These are phyloP conservation scores for Lepus europaeus DNA, from an alignment of 2,113 vertebrate genomes.

Conservation along the genomic window DNA sequence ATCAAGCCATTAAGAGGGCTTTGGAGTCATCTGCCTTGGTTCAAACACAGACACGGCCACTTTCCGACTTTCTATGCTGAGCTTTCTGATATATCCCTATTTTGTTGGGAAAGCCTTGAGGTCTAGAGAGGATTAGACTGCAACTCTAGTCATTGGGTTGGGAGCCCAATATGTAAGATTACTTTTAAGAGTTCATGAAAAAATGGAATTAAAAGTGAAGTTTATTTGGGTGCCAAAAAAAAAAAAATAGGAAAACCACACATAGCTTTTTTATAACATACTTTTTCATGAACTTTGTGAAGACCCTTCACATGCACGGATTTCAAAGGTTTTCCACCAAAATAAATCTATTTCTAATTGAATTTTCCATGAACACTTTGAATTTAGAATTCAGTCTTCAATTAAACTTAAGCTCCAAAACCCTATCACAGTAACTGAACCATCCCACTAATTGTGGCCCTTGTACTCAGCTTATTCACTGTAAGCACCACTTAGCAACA, in stretches of 20 bases:
- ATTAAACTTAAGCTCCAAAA: not conserved
- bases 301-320: no score
- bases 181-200: no score
- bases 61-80: not conserved
- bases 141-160: not conserved
- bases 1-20: not conserved
- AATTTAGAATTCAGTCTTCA: not conserved
- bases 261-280: no score
- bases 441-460: rapidly evolving
- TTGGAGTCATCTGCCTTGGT: not conserved
- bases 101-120: not conserved
- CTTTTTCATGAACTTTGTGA: no score
- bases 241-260: no score
- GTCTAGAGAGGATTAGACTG: not conserved
- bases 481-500: rapidly evolving
- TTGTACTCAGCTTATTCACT: not conserved
- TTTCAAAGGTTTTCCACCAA: no score
- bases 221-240: no score
- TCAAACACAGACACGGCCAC: not conserved
- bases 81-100: not conserved
- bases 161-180: not conserved
- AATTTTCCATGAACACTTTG: no score
- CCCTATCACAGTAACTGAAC: not conserved
- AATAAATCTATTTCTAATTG: no score
- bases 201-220: no score